Evolutionary conservation across 2,888 invertebrate genomes (phyloP).

Genomic region (Amiota communis): DNA sequence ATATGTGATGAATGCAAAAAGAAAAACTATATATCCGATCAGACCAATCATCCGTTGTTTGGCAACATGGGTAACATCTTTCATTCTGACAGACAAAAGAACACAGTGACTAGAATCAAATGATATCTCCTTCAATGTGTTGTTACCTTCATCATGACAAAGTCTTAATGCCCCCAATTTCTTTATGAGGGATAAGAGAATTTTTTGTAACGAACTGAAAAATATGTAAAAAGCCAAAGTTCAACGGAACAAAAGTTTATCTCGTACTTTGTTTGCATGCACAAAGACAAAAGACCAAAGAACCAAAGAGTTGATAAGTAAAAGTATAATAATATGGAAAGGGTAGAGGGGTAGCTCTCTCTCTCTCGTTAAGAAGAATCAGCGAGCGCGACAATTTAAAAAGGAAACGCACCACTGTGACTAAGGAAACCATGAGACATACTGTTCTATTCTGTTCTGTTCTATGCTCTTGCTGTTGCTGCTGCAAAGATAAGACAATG

Average conservation of each 20-base stretch:
- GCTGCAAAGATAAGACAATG: conserved; percentile 40
- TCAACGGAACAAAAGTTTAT: conserved; percentile 65
- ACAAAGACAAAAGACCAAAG: conserved; percentile 45
- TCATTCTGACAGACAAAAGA: too few species aligned
- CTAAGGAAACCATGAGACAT: conserved; percentile 28
- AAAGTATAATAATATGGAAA: not conserved
- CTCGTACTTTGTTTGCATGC: conserved; percentile 59
- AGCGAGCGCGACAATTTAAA: too few species aligned
- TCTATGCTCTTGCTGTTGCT: conserved; percentile 37
- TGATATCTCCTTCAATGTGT: too few species aligned
- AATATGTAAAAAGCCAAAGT: conserved; percentile 52
- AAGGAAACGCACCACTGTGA: not conserved
- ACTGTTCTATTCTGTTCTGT: conserved; percentile 34
- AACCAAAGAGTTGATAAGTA: not conserved
- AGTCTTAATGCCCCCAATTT: too few species aligned
- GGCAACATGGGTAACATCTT: too few species aligned
- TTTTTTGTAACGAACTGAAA: not conserved
- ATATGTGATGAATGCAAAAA: too few species aligned
- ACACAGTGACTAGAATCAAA: not conserved
- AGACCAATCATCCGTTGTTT: too few species aligned
- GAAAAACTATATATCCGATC: too few species aligned
- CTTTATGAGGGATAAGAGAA: too few species aligned
- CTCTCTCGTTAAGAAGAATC: too few species aligned
- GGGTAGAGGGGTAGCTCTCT: not conserved
- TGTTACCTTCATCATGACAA: too few species aligned